Evolutionary conservation across 2,888 invertebrate species (phyloP), one percentile per base, ranked within the genome.

Genomic region (Stratiomys singularior): DNA sequence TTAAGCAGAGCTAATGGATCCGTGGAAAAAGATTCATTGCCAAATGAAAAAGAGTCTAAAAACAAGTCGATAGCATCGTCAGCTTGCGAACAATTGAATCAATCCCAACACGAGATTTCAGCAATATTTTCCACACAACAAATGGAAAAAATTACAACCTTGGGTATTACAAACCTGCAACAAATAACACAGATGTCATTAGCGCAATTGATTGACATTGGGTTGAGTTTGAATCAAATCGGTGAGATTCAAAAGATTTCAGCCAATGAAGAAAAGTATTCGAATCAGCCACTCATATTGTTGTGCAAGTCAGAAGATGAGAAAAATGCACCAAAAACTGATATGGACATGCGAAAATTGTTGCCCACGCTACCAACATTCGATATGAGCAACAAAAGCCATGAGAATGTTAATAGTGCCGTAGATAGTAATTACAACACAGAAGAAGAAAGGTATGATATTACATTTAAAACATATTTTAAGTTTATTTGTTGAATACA

Each of bases 191-290:
- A 78, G 21, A 56, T 78, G 67, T 60, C 78, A 37, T 67, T 78
- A 25, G 76, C 76, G n/a, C 67, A 76, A 78, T 76, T 78, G 58
- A 69, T 56, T 63, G 76, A 78, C 69, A 66, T 78, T 56, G 78
- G 76, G 5, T 5, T 78, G 27, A 78, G 66, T 47, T 58, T 76
- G 27, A 21, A 28, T 28, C 67, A 76, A 37, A 67, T 78, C 18
- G 71, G 71, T 11, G 76, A 76, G 25, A 44, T 78, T 47, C 76
- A 78, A 15, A 15, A 76, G 44, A 76, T 23, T n/a, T 23, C 58
- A 23, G n/a, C 9, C 28, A 9, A 47, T 27, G 18, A 72, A 13
- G 3, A 30, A 52, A 52, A 52, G 18, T 52, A 13, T 13, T 52
- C 18, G 52, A 4, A 52, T 18, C 37, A 5, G 37, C 37, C 37